phyloP scores from a whole-genome alignment of 2,113 vertebrate genomes.

The Larimichthys polyactis region DNA sequence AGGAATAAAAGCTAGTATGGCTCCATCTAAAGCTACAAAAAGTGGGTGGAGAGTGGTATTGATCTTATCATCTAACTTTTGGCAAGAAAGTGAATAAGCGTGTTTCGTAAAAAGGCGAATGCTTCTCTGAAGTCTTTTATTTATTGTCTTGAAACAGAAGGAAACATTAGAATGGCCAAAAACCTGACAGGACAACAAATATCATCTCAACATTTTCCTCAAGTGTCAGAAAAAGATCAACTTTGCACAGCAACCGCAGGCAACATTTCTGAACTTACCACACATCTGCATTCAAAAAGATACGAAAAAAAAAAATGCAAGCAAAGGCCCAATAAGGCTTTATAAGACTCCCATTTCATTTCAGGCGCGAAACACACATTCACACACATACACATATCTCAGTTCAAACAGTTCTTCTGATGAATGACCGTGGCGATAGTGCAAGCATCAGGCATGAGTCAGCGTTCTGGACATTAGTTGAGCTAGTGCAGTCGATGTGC shows the following conservation, averaged over 20 bases:
- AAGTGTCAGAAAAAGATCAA: not conserved
- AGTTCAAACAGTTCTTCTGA: conserved; percentile 50
- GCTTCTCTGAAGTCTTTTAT: not conserved
- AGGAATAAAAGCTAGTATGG: no score
- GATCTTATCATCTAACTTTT: not conserved
- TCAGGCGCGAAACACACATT: conserved; percentile 47
- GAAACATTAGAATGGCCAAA: not conserved
- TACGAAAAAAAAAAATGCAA: conserved; percentile 35
- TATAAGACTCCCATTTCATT: conserved; percentile 47
- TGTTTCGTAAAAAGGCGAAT: not conserved
- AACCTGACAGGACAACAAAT: not conserved
- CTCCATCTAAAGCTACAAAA: no score
- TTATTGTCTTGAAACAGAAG: not conserved
- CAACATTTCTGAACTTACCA: conserved; percentile 72
- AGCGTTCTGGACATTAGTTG: conserved; percentile 65
- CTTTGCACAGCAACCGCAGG: conserved; percentile 46
- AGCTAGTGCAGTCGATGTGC: conserved; percentile 61
- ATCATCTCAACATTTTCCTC: conserved; percentile 9
- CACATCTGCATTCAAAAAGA: conserved; percentile 47
- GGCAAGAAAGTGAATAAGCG: not conserved
- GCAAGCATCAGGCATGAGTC: conserved; percentile 86
- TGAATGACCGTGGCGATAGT: conserved; percentile 74
- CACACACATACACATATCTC: conserved; percentile 52
- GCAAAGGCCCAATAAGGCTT: conserved; percentile 13
- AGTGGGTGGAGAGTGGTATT: not conserved